Conservation (phyloP, 1,140 invertebrate genomes). For the Metopolophium dirhodum region DNA sequence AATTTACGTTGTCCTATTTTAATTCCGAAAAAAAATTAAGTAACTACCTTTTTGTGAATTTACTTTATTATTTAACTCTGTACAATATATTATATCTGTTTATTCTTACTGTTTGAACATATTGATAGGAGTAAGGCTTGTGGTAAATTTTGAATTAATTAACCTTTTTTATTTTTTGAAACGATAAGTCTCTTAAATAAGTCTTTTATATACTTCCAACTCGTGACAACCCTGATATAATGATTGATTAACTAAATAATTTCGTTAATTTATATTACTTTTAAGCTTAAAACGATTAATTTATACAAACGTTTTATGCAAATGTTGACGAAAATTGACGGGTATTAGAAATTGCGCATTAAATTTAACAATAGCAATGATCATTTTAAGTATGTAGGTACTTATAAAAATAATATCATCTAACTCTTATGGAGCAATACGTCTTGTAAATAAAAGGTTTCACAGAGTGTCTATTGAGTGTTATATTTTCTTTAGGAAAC, state of each 20-base stretch:
- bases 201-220: neutral
- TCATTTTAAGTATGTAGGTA: neutral
- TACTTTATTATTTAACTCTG: neutral
- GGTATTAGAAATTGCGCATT: neutral
- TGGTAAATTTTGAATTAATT: neutral
- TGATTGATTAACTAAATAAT: constrained; percentile 29
- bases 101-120: neutral
- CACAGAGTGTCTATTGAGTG: neutral
- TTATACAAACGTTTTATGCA: neutral
- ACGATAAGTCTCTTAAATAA: neutral
- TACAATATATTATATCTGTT: neutral
- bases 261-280: neutral
- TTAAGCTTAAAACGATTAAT: neutral
- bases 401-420: neutral
- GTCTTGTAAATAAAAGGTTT: neutral
- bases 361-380: neutral
- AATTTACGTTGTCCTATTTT: no score
- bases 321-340: neutral
- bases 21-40: neutral
- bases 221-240: neutral
- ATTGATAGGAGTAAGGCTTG: neutral
- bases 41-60: neutral
- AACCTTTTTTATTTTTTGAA: neutral
- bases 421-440: neutral
- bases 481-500: neutral